Base-by-base conservation (phyloP, 2,888 invertebrate genomes). In the Liposcelis brunnea region DNA sequence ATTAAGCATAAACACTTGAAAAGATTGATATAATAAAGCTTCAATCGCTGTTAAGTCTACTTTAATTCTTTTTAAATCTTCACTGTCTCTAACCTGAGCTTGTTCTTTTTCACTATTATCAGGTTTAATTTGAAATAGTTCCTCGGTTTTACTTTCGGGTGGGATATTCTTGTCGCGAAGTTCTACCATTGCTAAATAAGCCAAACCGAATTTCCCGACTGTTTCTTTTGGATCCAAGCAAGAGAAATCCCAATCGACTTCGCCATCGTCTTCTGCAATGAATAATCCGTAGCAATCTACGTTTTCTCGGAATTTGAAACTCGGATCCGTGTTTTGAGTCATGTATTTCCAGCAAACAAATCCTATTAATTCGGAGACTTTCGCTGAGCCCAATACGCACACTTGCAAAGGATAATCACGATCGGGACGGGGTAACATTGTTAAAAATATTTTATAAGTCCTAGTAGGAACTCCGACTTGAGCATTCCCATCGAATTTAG, bases 221-320 rank as follows among this genome's bases (percentile, higher is more conserved):
- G 81, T 80, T 63, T 95, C 94, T 49, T 76, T 74, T 11, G 80
- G 72, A 59, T 93, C 91, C 10, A 97, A 68, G 53, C 84, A 82
- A 1, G 94, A 93, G 60, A 97, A 93, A 55, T 91, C 94, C 64
- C 75, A 74, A 62, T 91, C 91, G 2, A 90, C 83, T 65, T 93
- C 93, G 1, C 94, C 95, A 59, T 93, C 91, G 57, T 95, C 94
- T 65, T 95, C 95, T 19, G 89, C 91, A 61, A 95, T 89, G 59
- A 85, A 89, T 46, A 95, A 71, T 36, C 87, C 86, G 61, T 90
- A 94, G 56, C 78, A 66, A 68, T 76, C 75, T 67, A 74, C 63
- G 50, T 65, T 63, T 47, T 68, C 65, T 47, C 72, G 72, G 55
- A 8, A 67, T 67, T 63, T 61, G 31, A 67, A 54, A 35, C 55